Base-by-base conservation (phyloP, 2,888 invertebrate genomes). In the Amphipoea lucens region DNA sequence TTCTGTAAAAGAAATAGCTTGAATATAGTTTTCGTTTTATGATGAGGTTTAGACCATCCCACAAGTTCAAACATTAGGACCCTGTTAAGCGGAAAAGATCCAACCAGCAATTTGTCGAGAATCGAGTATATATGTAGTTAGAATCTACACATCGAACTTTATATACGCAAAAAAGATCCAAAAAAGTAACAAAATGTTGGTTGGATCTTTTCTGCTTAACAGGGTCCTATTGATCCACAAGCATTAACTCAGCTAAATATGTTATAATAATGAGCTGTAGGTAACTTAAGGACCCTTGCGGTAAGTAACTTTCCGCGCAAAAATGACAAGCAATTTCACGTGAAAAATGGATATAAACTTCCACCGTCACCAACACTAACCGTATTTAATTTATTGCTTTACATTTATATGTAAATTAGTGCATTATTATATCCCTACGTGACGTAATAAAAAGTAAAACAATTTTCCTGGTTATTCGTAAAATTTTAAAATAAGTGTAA, bases 401-500 rank as follows among this genome's bases (percentile, higher is more conserved):
- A 76, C 73, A 84, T 87, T 80, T 82, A 48, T 63, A 87, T 84
- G 84, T 68, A 80, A 82, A 87, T 88, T 51, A 63, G 63, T 71
- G 48, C n/a, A 79, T 81, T 83, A 81, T 79, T 88, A 70, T 73
- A 17, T 76, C 65, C 57, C 62, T 23, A 63, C 76, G 40, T 78
- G 57, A 40, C 40, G 57, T 40, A 72, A 76, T 83, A 81, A 87
- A 86, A 78, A 70, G n/a, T 45, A 72, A 69, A 81, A 78, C 60
- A 68, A 63, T 54, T 67, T 74, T 74, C 36, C 70, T 29, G 48
- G 7, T 29, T 82, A 82, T 65, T 54, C 54, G 45, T 75, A 29
- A 78, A 76, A 66, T 72, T 69, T 79, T 77, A 5, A 76, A 40
- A 76, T 40, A 71, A 81, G 42, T 79, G 74, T 54, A 62, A 73